phyloP scores from a whole-genome alignment of 2,797 vertebrate genomes.

The Gorsachius magnificus region DNA sequence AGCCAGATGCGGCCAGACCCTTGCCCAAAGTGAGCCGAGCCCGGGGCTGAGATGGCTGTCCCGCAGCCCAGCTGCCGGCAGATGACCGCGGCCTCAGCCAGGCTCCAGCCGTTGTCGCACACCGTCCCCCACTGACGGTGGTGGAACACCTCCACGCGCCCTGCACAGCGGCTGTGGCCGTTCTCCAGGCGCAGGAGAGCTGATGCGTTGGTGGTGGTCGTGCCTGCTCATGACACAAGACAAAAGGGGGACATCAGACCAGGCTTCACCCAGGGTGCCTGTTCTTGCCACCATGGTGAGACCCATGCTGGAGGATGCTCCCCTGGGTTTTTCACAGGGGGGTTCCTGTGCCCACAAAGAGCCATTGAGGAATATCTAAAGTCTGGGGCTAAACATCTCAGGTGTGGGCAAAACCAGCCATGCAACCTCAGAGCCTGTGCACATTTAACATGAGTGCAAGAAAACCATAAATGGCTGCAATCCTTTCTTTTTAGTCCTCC shows the following conservation, averaged over 20 bases:
- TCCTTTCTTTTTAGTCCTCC: too few relatives aligned
- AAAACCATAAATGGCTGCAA: not conserved
- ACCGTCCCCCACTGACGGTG: not conserved
- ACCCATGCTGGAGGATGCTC: not conserved
- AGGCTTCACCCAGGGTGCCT: too few relatives aligned
- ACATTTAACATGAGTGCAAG: not conserved
- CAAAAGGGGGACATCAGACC: not conserved
- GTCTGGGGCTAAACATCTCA: not conserved
- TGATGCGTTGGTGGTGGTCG: too few relatives aligned
- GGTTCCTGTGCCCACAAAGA: not conserved
- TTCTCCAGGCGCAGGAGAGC: not conserved
- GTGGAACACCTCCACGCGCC: not conserved
- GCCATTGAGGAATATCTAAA: not conserved
- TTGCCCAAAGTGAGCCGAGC: not conserved
- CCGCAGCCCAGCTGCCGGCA: slow-evolving; percentile 29
- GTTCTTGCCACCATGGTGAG: not conserved
- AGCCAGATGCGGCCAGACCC: not conserved
- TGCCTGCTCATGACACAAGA: not conserved
- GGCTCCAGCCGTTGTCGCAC: not conserved
- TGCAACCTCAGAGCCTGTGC: not conserved
- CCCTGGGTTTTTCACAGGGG: not conserved
- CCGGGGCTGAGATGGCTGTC: fast-evolving
- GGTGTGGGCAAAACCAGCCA: fast-evolving
- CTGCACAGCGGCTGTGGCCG: not conserved
- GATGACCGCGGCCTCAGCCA: not conserved